Conservation (phyloP, 1,140 invertebrate species). For the Ostrea edulis region DNA sequence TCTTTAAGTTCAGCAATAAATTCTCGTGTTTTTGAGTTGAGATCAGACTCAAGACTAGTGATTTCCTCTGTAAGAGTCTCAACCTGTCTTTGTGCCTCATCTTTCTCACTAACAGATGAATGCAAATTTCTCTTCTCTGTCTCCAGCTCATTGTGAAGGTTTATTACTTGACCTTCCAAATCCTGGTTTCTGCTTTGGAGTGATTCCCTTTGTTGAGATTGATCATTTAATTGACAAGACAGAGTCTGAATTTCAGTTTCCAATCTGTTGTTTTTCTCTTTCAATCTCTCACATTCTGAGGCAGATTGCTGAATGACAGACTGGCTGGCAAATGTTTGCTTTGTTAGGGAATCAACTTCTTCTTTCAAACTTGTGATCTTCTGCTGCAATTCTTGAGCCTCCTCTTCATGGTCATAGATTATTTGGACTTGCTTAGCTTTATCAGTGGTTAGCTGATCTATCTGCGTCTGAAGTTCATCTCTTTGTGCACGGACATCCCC, state of each 20-base stretch:
- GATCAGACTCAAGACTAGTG: neutral
- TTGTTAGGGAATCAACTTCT: constrained; percentile 2
- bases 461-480: neutral
- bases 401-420: neutral
- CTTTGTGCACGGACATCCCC: constrained; percentile 13
- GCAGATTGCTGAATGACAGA: neutral
- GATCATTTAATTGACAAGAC: constrained; percentile 31
- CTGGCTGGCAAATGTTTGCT: neutral
- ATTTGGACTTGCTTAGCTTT: neutral
- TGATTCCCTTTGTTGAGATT: neutral
- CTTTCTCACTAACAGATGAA: constrained; percentile 2
- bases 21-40: neutral
- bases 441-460: neutral
- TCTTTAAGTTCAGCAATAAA: neutral
- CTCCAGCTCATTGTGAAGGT: neutral
- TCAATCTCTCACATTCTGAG: constrained; percentile 17
- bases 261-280: constrained; percentile 13
- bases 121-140: neutral
- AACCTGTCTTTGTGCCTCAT: neutral
- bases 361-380: constrained; percentile 12
- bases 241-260: constrained; percentile 34
- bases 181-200: neutral
- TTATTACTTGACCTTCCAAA: constrained; percentile 3
- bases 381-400: neutral
- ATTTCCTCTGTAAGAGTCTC: neutral